Evolutionary conservation across 2,113 vertebrate genomes (phyloP).

Genomic region (Mirounga angustirostris): DNA sequence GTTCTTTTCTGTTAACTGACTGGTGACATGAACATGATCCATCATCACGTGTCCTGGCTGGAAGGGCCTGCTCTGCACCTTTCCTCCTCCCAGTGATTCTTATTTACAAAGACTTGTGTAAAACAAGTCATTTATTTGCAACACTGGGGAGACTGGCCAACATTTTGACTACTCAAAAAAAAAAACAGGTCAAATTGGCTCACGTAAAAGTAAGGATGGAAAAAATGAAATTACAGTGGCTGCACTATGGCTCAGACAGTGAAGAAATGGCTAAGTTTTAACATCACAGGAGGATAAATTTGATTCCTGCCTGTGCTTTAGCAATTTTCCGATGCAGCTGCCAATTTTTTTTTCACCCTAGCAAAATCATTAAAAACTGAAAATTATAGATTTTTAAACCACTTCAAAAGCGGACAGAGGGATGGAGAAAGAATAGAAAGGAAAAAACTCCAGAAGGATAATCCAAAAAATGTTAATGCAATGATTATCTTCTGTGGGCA

Average conservation of each 20-base stretch:
- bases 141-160: background rate
- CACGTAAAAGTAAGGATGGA: slow-evolving; percentile 8
- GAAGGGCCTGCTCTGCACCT: background rate
- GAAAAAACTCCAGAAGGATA: background rate
- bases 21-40: background rate
- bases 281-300: slow-evolving; percentile 60
- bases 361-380: slow-evolving; percentile 52
- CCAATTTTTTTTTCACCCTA: slow-evolving; percentile 58
- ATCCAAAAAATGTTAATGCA: background rate
- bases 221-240: slow-evolving; percentile 63
- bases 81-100: background rate
- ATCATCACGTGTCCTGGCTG: background rate
- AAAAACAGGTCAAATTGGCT: background rate
- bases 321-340: slow-evolving; percentile 60
- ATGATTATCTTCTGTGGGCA: background rate
- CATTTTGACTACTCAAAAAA: background rate
- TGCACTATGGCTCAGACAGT: background rate
- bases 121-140: slow-evolving; percentile 64
- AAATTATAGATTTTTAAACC: slow-evolving; percentile 28
- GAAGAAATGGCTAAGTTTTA: slow-evolving; percentile 38
- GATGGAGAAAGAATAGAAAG: background rate
- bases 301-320: slow-evolving; percentile 56
- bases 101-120: slow-evolving; percentile 58
- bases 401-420: slow-evolving; percentile 33
- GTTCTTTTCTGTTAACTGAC: slow-evolving; percentile 37